Base-by-base conservation (phyloP, 1,140 invertebrate species). In the Ctenoplectra terminalis region DNA sequence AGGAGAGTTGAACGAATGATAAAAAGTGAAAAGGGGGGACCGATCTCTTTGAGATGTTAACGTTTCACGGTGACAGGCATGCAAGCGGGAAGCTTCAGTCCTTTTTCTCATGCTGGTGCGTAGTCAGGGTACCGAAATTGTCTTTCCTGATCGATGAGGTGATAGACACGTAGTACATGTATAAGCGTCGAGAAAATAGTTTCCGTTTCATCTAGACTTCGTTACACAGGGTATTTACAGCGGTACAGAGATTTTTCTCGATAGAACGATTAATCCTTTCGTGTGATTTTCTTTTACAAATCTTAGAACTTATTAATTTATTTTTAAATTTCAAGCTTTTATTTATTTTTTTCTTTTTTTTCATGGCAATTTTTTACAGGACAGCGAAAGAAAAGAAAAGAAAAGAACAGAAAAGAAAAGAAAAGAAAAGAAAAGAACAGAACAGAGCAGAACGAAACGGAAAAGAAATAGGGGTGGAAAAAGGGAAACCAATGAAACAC, bases 51-150 rank as follows among this genome's bases (percentile, higher is more conserved):
- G n/a, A 63, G 11, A 72, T n/a, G 48, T 52, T 40, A 11, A 76
- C 71, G 26, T 72, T 72, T 80, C 81, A 76, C 71, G 80, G 66
- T 67, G 54, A 83, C 75, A 86, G 71, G 84, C 85, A 87, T 86
- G 85, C 85, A 86, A 86, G 84, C 74, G 75, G 26, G 66, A 80
- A 87, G 84, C 84, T 46, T 86, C 77, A 83, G 54, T 80, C 60
- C 52, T 63, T 86, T 87, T 71, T 61, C n/a, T 86, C 85, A 86
- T 86, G 66, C 92, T 92, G 81, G 85, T 87, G 85, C 84, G 79
- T 82, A 70, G 40, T 86, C 58, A 85, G 23, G 43, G 48, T 60
- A 82, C 70, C 80, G 85, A 73, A 60, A 54, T 84, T 86, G 84
- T 86, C 69, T 66, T 67, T 82, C 83, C 83, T 85, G 83, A 85